phyloP scores from a whole-genome alignment of 2,797 vertebrate genomes.

The Poecilia velifera region DNA sequence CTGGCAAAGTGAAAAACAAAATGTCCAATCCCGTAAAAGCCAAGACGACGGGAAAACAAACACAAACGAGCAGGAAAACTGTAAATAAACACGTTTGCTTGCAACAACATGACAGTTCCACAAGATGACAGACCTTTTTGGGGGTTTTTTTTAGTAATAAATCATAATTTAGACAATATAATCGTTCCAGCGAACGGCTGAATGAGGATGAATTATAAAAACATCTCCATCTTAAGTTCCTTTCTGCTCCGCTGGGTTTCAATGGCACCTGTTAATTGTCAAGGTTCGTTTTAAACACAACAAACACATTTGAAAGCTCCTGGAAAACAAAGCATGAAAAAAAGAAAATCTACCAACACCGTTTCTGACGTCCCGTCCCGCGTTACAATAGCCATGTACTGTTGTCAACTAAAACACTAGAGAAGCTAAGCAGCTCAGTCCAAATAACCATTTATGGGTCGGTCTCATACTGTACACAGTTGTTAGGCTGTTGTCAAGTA shows the following conservation, averaged over 20 bases:
- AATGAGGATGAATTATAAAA: neutral
- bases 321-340: neutral
- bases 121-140: too few species aligned
- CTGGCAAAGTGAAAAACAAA: slow-evolving; percentile 11
- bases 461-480: slow-evolving; percentile 2
- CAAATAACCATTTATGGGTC: slow-evolving; percentile 25
- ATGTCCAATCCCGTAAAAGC: neutral
- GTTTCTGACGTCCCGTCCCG: neutral
- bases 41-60: neutral
- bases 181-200: neutral
- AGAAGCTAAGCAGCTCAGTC: slow-evolving; percentile 13
- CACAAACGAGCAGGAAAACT: neutral
- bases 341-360: neutral
- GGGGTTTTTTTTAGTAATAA: too few species aligned
- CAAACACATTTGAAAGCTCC: neutral
- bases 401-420: neutral
- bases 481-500: slow-evolving; percentile 26
- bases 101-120: neutral
- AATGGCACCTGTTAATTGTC: neutral
- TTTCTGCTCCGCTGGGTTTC: neutral
- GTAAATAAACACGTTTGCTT: neutral
- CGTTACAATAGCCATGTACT: neutral
- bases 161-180: neutral
- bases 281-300: neutral
- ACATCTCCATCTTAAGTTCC: neutral